Percentiles rank a stretch among this genome's conserved stretches.
Conservation (phyloP, 2,113 vertebrate genomes). For the Pungitius pungitius region DNA sequence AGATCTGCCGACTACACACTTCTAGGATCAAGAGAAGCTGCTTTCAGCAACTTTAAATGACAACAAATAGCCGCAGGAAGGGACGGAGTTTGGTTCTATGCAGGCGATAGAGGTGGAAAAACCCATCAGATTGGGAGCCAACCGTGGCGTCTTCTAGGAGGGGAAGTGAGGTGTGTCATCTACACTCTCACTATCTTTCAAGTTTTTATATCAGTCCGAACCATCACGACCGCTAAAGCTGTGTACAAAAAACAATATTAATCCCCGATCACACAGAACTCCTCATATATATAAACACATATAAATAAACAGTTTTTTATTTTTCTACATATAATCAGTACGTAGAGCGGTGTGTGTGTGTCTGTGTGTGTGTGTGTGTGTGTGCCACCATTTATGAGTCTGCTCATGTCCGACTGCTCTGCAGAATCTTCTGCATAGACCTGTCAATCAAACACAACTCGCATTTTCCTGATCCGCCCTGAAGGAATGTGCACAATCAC, state of each 20-base stretch:
- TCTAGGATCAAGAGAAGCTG: slow-evolving; percentile 62
- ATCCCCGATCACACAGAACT: background rate
- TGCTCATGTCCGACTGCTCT: slow-evolving; percentile 3
- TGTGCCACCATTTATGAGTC: background rate
- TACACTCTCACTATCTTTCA: no score
- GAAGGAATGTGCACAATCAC: slow-evolving; percentile 13
- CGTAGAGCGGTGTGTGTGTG: background rate
- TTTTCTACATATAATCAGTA: background rate
- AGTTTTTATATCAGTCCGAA: slow-evolving; percentile 2
- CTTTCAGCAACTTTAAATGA: slow-evolving; percentile 73
- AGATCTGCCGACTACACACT: slow-evolving; percentile 73
- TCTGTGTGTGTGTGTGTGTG: background rate
- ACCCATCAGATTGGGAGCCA: background rate
- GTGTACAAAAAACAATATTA: background rate
- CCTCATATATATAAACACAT: background rate
- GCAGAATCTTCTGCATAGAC: slow-evolving; percentile 14
- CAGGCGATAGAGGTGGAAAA: slow-evolving; percentile 10
- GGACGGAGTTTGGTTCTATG: slow-evolving; percentile 41
- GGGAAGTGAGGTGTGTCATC: no score
- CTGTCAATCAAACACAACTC: slow-evolving; percentile 22
- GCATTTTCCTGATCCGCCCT: slow-evolving; percentile 16
- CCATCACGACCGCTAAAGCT: background rate
- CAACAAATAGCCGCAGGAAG: slow-evolving; percentile 66
- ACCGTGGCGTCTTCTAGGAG: background rate
- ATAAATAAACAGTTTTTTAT: no score